Base-by-base conservation (phyloP, 2,888 invertebrate genomes). In the Tinea trinotella region DNA sequence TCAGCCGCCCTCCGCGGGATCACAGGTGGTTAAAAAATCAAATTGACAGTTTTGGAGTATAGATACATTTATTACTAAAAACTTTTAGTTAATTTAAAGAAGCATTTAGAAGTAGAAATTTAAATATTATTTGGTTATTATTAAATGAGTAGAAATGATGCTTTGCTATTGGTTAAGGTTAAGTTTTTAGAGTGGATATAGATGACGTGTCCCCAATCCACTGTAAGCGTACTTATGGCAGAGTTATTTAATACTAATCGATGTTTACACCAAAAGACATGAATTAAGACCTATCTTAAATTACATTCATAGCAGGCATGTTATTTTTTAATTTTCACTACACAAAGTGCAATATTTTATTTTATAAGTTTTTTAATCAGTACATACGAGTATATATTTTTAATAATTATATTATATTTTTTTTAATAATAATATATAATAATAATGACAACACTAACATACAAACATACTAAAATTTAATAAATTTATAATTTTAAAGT, bases 61-160 rank as follows among this genome's bases (percentile, higher is more conserved):
- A 83, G 75, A 78, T 81, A 2, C 83, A 75, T 84, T 85, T 84
- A 85, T 84, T 85, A 83, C 80, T 83, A 83, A 74, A 66, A 61
- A n/a, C n/a, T n/a, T 75, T 80, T 74, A 68, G 40, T 62, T 15
- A 35, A 73, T 76, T 76, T 75, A 79, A 18, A 75, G 70, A 81
- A 82, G 83, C 82, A 64, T 73, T 53, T 72, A 77, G 70, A 64
- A 60, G 58, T 66, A 66, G 66, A 61, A 62, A 4, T 15, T 19
- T 64, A 62, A 66, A 66, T 59, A 66, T 30, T 10, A 13, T 13
- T 52, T 12, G 52, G n/a, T 20, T 17, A 49, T n/a, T 20, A 20
- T 30, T n/a, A n/a, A n/a, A n/a, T n/a, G 7, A 15, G 10, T 17
- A 15, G 18, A 40, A 52, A 36, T 70, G 79, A 78, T 81, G 79